These are phyloP conservation scores for Gymnogyps californianus DNA, from an alignment of 2,113 vertebrate genomes.

Conservation along the genomic window DNA sequence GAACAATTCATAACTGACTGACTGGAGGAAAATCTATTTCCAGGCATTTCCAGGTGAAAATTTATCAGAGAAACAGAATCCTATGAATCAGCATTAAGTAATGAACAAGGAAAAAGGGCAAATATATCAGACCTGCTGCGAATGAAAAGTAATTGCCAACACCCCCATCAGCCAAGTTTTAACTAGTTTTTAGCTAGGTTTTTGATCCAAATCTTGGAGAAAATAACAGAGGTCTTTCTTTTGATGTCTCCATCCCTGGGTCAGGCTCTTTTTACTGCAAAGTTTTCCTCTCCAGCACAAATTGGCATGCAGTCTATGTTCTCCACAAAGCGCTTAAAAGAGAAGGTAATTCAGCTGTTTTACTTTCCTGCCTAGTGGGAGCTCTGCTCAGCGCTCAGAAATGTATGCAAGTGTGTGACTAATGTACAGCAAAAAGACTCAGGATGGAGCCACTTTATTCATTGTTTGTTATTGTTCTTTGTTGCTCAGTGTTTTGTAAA, in stretches of 20 bases:
- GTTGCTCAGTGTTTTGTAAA: constrained; percentile 72
- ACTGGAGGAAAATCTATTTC: background rate
- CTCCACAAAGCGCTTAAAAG: constrained; percentile 33
- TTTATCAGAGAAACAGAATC: background rate
- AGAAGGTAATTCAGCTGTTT: constrained; percentile 55
- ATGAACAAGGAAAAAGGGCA: background rate
- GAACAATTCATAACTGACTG: background rate
- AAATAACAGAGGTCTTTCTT: background rate
- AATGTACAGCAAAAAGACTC: constrained; percentile 54
- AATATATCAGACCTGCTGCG: background rate
- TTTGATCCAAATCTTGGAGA: background rate
- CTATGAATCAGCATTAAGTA: background rate
- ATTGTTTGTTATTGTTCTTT: constrained; percentile 70
- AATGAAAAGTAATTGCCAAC: background rate
- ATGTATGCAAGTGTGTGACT: constrained; percentile 59
- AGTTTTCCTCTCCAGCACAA: constrained; percentile 9
- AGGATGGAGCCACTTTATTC: constrained; percentile 69
- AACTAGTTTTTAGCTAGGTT: background rate
- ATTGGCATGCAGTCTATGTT: constrained; percentile 24
- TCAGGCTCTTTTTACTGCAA: background rate
- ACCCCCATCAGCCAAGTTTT: background rate
- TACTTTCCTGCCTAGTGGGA: constrained; percentile 38
- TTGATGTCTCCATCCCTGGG: background rate
- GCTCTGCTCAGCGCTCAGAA: background rate
- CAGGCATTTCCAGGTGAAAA: background rate